Evolutionary conservation across 2,797 vertebrate genomes (phyloP), one percentile per base, ranked within the genome.

Genomic region (Echeneis naucrates): DNA sequence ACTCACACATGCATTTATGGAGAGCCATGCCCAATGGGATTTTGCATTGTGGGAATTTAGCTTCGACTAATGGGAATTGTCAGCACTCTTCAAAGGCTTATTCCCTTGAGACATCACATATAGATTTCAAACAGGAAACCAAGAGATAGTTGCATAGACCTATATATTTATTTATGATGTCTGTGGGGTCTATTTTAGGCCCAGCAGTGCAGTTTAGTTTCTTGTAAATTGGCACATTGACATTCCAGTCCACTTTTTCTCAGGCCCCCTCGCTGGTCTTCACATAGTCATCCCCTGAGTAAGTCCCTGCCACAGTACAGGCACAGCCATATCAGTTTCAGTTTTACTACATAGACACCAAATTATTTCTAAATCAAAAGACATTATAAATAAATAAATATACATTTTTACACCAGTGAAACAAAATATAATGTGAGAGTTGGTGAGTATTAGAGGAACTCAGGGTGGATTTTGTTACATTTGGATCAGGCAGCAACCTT

Each of bases 171-270:
- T 92, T 88, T 83, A 68, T n/a, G 55, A 71, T 83, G 55, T 53
- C 66, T 38, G 62, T 55, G 56, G 58, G 83, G 71, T 85, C 88
- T 90, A 89, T 92, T 90, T 89, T 68, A 9, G 40, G 48, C 55
- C 33, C 60, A 48, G 52, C 30, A 58, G 59, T 68, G 55, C 48
- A 59, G 66, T 85, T 73, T 80, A 74, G 60, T 81, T 83, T 65
- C 56, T 79, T 87, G 60, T 84, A 66, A 78, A 80, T 68, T 71
- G 61, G 66, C 50, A 59, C 72, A 75, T 44, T 72, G 68, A 88
- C 92, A 93, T 93, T 94, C 92, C 92, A 82, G 80, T 75, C 83
- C n/a, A n/a, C n/a, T 83, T 75, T 81, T 95, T 93, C 92, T 93
- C 91, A 93, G 89, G 92, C 88, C 81, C 88, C 69, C 60, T 71